These are phyloP conservation scores for Pangasius mekongensis DNA, from an alignment of 2,797 vertebrate genomes.

Conservation along the genomic window DNA sequence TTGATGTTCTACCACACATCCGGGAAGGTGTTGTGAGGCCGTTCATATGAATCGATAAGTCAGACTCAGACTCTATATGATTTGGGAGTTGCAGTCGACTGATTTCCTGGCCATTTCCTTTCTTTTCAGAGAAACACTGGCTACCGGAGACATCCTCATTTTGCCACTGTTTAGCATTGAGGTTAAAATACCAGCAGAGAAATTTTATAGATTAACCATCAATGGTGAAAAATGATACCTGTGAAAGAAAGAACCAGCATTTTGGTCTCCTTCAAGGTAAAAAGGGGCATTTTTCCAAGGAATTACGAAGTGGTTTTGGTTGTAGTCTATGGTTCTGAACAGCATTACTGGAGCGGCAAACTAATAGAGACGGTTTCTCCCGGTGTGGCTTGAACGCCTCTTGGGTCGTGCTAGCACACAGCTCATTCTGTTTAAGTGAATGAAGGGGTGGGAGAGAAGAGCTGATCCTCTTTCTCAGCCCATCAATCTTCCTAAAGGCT, in stretches of 20 bases:
- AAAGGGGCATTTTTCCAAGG: neutral
- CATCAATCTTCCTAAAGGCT: constrained; percentile 50
- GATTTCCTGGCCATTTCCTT: constrained; percentile 14
- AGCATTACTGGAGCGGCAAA: neutral
- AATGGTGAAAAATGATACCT: neutral
- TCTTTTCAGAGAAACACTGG: neutral
- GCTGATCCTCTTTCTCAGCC: constrained; percentile 29
- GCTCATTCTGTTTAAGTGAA: constrained; percentile 9
- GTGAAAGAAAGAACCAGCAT: constrained; percentile 1
- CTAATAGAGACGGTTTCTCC: constrained; percentile 12
- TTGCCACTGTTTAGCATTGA: neutral
- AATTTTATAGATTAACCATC: neutral
- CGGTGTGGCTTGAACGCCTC: neutral
- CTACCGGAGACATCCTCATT: neutral
- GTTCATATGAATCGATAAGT: constrained; percentile 64
- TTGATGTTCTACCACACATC: constrained; percentile 61
- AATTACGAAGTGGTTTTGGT: neutral
- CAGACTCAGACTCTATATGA: constrained; percentile 51
- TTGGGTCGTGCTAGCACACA: constrained; percentile 6
- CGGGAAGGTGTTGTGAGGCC: constrained; percentile 56
- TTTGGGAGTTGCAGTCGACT: neutral
- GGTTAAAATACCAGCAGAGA: neutral
- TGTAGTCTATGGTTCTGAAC: neutral
- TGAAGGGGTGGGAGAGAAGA: neutral
- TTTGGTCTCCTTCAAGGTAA: neutral